Conservation (phyloP, 2,113 vertebrate species). For the Centropus bengalensis region DNA sequence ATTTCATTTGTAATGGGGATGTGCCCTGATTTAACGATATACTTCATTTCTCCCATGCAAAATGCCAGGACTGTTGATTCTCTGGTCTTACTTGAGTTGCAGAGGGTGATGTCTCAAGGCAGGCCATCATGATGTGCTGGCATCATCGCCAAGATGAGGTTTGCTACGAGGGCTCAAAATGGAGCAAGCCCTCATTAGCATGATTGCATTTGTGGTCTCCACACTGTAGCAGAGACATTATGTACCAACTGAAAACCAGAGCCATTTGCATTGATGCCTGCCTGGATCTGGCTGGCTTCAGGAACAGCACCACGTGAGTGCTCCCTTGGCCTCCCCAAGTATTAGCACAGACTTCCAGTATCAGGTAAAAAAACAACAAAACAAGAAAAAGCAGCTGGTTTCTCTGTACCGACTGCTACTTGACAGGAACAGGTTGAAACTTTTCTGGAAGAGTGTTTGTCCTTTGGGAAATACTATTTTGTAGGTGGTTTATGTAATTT, state of each 20-base stretch:
- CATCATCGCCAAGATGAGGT: not conserved
- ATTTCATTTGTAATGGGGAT: not conserved
- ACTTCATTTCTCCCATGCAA: not conserved
- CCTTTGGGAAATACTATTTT: slow-evolving; percentile 25
- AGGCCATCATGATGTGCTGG: not conserved
- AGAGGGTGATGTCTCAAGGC: not conserved
- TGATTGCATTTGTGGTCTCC: not conserved
- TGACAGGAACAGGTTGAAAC: not conserved
- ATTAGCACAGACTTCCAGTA: not conserved
- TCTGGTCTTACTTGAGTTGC: accelerated
- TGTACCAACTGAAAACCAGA: not conserved
- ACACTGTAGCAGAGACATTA: not conserved
- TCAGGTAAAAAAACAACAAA: not conserved
- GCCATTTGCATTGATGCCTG: not conserved
- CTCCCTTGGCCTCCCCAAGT: not conserved
- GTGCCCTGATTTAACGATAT: not conserved
- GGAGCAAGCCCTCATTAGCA: not conserved
- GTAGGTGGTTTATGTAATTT: slow-evolving; percentile 3
- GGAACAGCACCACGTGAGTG: not conserved
- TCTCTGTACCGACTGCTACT: not conserved
- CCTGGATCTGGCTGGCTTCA: not conserved
- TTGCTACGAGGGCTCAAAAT: not conserved
- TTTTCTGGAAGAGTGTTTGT: not conserved
- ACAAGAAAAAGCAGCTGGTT: slow-evolving; percentile 4
- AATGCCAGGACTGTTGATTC: not conserved